Evolutionary conservation across 2,797 vertebrate genomes (phyloP).

Genomic region (Lacerta viridis): DNA sequence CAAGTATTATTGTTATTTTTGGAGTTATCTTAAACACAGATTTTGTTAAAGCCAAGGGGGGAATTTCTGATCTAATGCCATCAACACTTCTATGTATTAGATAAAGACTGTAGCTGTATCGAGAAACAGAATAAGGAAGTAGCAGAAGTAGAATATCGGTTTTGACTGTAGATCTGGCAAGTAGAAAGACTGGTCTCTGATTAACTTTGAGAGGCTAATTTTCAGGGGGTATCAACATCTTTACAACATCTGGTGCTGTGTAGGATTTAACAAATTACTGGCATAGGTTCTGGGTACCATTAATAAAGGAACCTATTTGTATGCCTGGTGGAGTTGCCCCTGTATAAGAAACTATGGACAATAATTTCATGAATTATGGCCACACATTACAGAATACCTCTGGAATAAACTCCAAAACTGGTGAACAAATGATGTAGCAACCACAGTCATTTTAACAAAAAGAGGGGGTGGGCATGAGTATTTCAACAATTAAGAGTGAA

Average conservation of each 20-base stretch:
- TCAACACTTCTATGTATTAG: no score
- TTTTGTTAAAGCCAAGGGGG: background rate
- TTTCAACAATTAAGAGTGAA: background rate
- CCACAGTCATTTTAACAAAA: background rate
- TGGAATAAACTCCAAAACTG: background rate
- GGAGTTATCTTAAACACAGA: background rate
- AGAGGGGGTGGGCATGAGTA: rapidly evolving
- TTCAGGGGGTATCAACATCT: background rate
- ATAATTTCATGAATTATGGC: background rate
- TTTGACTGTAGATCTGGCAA: background rate
- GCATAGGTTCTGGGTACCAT: background rate
- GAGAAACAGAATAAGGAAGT: background rate
- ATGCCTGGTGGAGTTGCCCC: background rate
- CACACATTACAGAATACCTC: background rate
- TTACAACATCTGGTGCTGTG: background rate
- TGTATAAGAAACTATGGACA: background rate
- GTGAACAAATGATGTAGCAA: background rate
- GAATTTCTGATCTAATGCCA: background rate
- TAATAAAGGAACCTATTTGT: background rate
- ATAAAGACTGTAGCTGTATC: background rate
- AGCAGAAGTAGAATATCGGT: background rate
- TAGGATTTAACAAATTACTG: background rate
- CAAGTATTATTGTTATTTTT: background rate
- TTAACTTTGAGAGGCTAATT: background rate
- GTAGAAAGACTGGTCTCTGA: background rate